Percentiles rank a stretch among this genome's conserved stretches.
Conservation (phyloP, 2,888 invertebrate genomes). For the Candidula unifasciata region DNA sequence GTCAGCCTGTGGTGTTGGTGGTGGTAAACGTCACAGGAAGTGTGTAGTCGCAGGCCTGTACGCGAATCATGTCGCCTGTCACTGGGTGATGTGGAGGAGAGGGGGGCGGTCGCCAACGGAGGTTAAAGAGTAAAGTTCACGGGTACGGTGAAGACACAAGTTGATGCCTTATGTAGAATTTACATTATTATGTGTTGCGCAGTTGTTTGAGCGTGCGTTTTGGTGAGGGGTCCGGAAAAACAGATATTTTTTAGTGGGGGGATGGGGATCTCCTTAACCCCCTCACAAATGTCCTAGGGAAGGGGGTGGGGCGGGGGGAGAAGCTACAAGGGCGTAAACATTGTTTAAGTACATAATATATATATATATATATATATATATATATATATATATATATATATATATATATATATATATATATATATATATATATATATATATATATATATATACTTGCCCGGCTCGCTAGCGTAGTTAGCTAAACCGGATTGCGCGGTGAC, state of each 20-base stretch:
- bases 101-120: not conserved
- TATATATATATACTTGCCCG: not conserved
- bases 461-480: no score
- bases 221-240: no score
- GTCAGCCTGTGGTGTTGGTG: not conserved
- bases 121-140: constrained; percentile 12
- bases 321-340: no score
- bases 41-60: constrained; percentile 5
- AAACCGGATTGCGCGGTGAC: no score
- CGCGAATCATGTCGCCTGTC: not conserved
- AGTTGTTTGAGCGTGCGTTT: no score
- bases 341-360: no score
- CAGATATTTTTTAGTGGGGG: no score
- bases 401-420: not conserved
- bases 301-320: no score
- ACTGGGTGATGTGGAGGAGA: constrained; percentile 6
- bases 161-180: not conserved
- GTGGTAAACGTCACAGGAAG: not conserved
- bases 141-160: not conserved
- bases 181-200: no score
- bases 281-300: no score
- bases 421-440: not conserved
- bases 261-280: no score
- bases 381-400: not conserved
- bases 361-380: not conserved